These are phyloP conservation scores for Orycteropus afer DNA, from an alignment of 2,113 vertebrate species.

Conservation along the genomic window DNA sequence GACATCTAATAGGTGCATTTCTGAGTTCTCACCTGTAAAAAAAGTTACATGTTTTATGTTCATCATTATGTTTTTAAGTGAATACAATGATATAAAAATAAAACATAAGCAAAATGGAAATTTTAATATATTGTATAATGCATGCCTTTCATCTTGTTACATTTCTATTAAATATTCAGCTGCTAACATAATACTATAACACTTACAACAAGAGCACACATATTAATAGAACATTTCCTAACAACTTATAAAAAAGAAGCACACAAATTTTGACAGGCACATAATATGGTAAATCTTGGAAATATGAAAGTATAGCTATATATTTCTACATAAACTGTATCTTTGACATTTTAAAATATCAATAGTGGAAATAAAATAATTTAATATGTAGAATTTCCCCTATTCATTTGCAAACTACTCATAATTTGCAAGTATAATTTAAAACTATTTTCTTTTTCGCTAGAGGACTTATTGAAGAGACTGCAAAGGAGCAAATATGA, in stretches of 20 bases:
- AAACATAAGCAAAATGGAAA: neutral
- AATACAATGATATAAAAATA: neutral
- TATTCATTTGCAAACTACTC: constrained; percentile 61
- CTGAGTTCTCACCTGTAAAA: neutral
- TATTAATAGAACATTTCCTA: constrained; percentile 62
- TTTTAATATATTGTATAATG: neutral
- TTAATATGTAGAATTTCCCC: constrained; percentile 56
- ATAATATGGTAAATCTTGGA: constrained; percentile 51
- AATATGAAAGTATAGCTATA: constrained; percentile 38
- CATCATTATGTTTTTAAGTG: constrained; percentile 16
- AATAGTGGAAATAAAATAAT: constrained; percentile 59
- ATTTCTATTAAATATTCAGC: constrained; percentile 54
- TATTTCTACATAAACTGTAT: constrained; percentile 59
- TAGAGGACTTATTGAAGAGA: neutral
- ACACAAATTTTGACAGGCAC: constrained; percentile 60
- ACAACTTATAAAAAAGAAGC: constrained; percentile 55
- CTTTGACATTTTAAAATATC: constrained; percentile 65
- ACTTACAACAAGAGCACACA: neutral
- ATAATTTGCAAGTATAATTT: constrained; percentile 69
- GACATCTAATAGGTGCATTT: neutral
- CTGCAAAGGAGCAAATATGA: neutral
- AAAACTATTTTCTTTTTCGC: constrained; percentile 47
- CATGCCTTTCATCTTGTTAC: constrained; percentile 1
- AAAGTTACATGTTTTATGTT: constrained; percentile 16
- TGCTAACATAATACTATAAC: constrained; percentile 13